Evolutionary conservation across 2,113 vertebrate genomes (phyloP).

Genomic region (Calidris pygmaea): DNA sequence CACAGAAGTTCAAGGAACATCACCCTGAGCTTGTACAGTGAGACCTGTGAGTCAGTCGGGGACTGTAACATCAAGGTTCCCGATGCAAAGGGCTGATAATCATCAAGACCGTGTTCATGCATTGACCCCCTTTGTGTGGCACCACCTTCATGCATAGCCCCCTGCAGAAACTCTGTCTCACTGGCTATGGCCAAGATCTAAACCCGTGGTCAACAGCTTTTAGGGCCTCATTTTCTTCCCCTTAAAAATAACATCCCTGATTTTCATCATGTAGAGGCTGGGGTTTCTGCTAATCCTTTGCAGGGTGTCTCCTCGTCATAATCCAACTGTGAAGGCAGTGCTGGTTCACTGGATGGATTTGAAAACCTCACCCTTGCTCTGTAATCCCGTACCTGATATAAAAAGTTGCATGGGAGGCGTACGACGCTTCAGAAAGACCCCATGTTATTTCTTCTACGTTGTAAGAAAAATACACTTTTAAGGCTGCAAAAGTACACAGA

Average conservation of each 20-base stretch:
- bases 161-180: background rate
- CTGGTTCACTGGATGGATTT: background rate
- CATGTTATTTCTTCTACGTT: fast-evolving
- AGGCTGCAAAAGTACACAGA: background rate
- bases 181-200: background rate
- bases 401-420: background rate
- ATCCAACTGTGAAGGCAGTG: background rate
- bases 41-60: background rate
- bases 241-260: background rate
- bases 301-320: fast-evolving
- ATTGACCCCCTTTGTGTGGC: background rate
- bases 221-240: background rate
- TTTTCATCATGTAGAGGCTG: background rate
- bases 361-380: background rate
- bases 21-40: background rate
- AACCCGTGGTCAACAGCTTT: background rate
- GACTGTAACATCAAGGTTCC: fast-evolving
- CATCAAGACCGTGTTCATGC: fast-evolving
- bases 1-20: background rate
- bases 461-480: background rate
- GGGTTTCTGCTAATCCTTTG: background rate
- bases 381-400: background rate
- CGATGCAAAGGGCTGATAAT: background rate
- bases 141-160: background rate
- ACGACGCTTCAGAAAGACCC: background rate